Evolutionary conservation across 2,888 invertebrate species (phyloP), one percentile per base, ranked within the genome.

Genomic region (Odontocolon sp.): DNA sequence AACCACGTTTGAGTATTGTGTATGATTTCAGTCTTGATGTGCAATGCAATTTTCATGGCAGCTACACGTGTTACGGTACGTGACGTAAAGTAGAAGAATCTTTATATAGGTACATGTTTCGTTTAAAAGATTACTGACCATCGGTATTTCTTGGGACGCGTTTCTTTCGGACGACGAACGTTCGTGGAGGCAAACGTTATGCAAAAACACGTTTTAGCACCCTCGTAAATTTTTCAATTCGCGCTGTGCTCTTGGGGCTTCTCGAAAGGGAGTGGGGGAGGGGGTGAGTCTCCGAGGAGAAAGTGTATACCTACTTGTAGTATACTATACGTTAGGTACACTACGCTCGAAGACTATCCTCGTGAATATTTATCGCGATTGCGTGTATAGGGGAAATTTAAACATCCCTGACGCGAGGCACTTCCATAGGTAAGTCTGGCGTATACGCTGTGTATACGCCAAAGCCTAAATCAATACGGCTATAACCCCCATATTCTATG

Each of bases 391-490:
- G 67, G 64, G 77, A 81, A 82, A 82, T 82, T 82, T 82, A 81
- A 82, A 82, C 81, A 81, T 70, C 77, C 76, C 74, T 72, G 79
- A 67, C 78, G 79, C 72, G 71, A 61, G 67, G 54, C 54, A 67
- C 73, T 67, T 59, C 42, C 59, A 45, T 67, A 54, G 45, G 59
- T 54, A 40, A 59, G 67, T 67, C 67, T 67, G 14, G 40, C 52
- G 18, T 40, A 40, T 11, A 45, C 47, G 5, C 21, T 50, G 31
- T 67, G 59, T 73, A 57, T 54, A 67, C 45, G 68, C 52, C 68
- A 47, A 77, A 72, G 78, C 77, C 82, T 82, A 80, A 82, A 82
- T 83, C 82, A 83, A 83, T 82, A 83, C 79, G 79, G 69, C 59
- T 80, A 74, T 78, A 76, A 80, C 61, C 50, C 78, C 77, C 36